Evolutionary conservation across 2,797 vertebrate species (phyloP).

Genomic region (Acrossocheilus fasciatus): DNA sequence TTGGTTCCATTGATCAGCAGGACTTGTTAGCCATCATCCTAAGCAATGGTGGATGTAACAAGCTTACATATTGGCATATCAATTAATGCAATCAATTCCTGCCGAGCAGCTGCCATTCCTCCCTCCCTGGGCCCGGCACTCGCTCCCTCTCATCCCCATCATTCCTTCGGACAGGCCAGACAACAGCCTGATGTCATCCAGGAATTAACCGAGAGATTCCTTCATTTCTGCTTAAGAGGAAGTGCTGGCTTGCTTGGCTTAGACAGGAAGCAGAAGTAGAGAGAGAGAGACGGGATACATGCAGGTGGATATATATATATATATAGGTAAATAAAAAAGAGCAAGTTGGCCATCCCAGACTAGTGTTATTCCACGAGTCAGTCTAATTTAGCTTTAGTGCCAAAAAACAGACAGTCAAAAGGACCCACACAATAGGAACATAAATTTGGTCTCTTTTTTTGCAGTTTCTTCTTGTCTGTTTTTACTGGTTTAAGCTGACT

Average conservation of each 20-base stretch:
- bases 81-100: conserved; percentile 99
- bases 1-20: conserved; percentile 99
- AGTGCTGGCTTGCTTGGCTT: conserved; percentile 40
- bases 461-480: neutral
- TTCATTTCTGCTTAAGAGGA: conserved; percentile 61
- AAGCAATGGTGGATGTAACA: conserved; percentile 99
- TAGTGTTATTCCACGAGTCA: conserved; percentile 43
- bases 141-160: conserved; percentile 63
- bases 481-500: neutral
- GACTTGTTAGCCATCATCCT: conserved; percentile 98
- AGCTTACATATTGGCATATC: conserved; percentile 99
- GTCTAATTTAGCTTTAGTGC: conserved; percentile 46
- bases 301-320: neutral
- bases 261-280: neutral
- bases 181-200: conserved; percentile 77
- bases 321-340: neutral
- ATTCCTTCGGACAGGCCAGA: conserved; percentile 75
- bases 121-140: conserved; percentile 65
- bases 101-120: conserved; percentile 91
- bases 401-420: conserved; percentile 28
- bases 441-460: neutral
- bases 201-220: conserved; percentile 72
- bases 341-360: conserved; percentile 21
- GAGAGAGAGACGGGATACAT: neutral
- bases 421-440: neutral